Percentiles rank a stretch among this genome's conserved stretches.
Evolutionary conservation across 2,888 invertebrate species (phyloP).

Genomic region (Caenorhabditis sulstoni): DNA sequence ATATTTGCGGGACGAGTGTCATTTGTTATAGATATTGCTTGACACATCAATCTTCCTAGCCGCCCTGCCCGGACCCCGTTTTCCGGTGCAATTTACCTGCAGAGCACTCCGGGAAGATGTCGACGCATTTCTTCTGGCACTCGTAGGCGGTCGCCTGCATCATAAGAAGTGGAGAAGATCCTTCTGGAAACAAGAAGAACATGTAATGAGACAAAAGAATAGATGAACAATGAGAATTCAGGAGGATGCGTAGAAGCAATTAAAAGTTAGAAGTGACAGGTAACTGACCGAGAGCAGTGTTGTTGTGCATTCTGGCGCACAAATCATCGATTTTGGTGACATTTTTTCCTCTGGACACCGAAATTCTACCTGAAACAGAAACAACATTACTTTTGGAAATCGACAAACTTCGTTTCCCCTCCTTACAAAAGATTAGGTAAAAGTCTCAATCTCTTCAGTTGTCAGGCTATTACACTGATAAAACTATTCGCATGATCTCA

Average conservation of each 20-base stretch:
- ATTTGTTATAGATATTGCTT: slow-evolving; percentile 62
- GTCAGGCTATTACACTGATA: slow-evolving; percentile 27
- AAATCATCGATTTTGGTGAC: slow-evolving; percentile 67
- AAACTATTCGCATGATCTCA: not conserved
- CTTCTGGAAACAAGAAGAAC: slow-evolving; percentile 53
- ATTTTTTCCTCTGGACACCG: slow-evolving; percentile 68
- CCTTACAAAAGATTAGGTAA: not conserved
- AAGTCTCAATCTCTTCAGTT: slow-evolving; percentile 15
- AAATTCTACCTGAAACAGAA: slow-evolving; percentile 62
- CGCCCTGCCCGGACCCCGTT: not conserved
- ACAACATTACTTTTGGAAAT: no score
- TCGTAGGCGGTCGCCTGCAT: slow-evolving; percentile 71
- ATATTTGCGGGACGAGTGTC: slow-evolving; percentile 55
- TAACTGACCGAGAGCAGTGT: slow-evolving; percentile 68
- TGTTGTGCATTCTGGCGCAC: slow-evolving; percentile 74
- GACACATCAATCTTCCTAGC: slow-evolving; percentile 57
- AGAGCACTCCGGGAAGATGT: slow-evolving; percentile 70
- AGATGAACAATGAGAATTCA: not conserved
- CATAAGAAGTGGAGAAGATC: slow-evolving; percentile 67
- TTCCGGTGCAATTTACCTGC: slow-evolving; percentile 65
- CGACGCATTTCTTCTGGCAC: slow-evolving; percentile 72
- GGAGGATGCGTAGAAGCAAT: not conserved
- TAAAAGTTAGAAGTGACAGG: not conserved
- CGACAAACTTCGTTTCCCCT: no score
- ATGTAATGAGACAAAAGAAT: not conserved